phyloP scores from a whole-genome alignment of 2,888 invertebrate genomes.

The Scrobipalpa costella region DNA sequence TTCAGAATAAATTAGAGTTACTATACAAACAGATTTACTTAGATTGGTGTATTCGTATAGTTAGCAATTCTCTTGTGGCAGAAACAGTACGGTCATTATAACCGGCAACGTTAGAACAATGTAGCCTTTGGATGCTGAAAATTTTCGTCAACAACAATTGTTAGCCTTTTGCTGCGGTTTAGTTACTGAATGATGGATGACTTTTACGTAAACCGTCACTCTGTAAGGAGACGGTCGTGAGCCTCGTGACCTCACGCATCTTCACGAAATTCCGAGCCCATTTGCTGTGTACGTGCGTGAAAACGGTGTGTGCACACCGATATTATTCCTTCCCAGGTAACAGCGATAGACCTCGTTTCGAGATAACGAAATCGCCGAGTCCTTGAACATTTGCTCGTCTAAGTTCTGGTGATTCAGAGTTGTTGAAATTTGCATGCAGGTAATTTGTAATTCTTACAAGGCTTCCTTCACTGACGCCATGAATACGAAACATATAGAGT shows the following conservation, averaged over 20 bases:
- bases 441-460: constrained; percentile 26
- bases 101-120: constrained; percentile 9
- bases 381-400: background rate
- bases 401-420: constrained; percentile 15
- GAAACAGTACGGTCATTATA: background rate
- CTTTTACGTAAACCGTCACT: constrained; percentile 42
- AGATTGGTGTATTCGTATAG: background rate
- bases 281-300: constrained; percentile 68
- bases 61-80: background rate
- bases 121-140: constrained; percentile 5
- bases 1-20: background rate
- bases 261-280: constrained; percentile 63
- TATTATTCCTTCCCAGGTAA: constrained; percentile 53
- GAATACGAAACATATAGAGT: constrained; percentile 28
- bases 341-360: constrained; percentile 42
- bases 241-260: constrained; percentile 65
- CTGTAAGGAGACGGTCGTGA: constrained; percentile 48
- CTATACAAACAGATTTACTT: background rate
- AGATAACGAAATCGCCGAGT: background rate
- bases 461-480: constrained; percentile 8
- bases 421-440: background rate
- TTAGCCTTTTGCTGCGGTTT: constrained; percentile 22
- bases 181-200: constrained; percentile 52
- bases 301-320: constrained; percentile 56
- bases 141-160: constrained; percentile 22